phyloP scores from a whole-genome alignment of 1,140 invertebrate genomes.

The Artemia franciscana region DNA sequence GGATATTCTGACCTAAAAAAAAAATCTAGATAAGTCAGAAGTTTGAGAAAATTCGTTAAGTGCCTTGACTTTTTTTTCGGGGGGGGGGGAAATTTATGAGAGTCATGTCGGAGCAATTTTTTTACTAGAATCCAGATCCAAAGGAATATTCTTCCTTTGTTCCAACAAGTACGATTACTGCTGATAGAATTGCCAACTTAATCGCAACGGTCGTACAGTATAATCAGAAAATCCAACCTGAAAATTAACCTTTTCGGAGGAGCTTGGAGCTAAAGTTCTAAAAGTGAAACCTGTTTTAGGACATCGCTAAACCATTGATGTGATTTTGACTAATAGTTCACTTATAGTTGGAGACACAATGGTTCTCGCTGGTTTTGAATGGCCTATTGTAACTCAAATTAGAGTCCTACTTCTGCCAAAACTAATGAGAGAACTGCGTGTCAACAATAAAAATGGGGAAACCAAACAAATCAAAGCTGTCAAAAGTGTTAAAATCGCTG shows the following conservation, averaged over 20 bases:
- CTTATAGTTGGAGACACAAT: constrained; percentile 80
- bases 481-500: constrained; percentile 94
- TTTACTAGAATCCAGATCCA: constrained; percentile 84
- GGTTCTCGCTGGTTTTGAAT: constrained; percentile 87
- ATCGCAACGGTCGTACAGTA: constrained; percentile 75
- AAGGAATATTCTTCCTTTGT: constrained; percentile 82
- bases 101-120: no score
- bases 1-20: no score
- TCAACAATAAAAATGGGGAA: constrained; percentile 91
- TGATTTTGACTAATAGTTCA: constrained; percentile 88
- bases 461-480: constrained; percentile 85
- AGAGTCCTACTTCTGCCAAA: constrained; percentile 90
- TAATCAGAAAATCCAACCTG: constrained; percentile 70
- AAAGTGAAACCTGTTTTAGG: constrained; percentile 87
- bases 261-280: constrained; percentile 73
- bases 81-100: no score
- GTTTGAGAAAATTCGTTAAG: no score
- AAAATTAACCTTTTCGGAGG: constrained; percentile 78
- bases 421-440: constrained; percentile 86
- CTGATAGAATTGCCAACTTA: constrained; percentile 96
- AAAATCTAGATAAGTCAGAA: no score
- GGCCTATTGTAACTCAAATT: constrained; percentile 95
- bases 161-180: constrained; percentile 87
- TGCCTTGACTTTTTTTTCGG: no score
- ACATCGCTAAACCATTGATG: constrained; percentile 93